Evolutionary conservation across 2,888 invertebrate genomes (phyloP), one percentile per base, ranked within the genome.

Genomic region (Diadegma fenestrale): DNA sequence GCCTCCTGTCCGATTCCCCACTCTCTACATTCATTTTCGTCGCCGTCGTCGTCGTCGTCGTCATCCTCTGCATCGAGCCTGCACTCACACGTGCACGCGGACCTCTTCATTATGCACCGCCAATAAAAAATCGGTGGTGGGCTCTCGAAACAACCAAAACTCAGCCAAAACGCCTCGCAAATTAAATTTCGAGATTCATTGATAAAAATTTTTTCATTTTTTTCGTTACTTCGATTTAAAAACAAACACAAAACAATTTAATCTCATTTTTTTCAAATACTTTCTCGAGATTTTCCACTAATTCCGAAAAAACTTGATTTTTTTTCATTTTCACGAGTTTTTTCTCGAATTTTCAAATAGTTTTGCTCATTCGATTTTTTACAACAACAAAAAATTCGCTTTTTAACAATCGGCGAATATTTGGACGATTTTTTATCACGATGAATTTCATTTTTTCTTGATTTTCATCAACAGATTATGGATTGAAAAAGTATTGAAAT

Each of bases 1-100:
- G 88, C 84, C 84, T 90, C 88, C 91, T 88, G 88, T 89, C 85
- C 75, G 88, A 86, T 85, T 87, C 88, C 89, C 89, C 89, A 87
- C 88, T 87, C 43, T 30, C 69, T 17, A 33, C n/a, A 71, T 43
- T 48, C 82, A 77, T 48, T 30, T 64, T 80, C 45, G 17, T 43
- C 43, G 63, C 71, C 48, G 48, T 69, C 72, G 51, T 66, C 82
- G 45, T 75, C 85, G 75, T 77, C 69, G 33, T 75, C 71, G 41
- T 66, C 81, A 66, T 71, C 45, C 48, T 72, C 37, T 22, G 41
- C 45, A 64, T 73, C 64, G 43, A 71, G 64, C 48, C 51, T 76
- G 81, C 73, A 75, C 54, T 75, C 80, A 64, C 80, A 64, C 73
- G 33, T 51, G 64, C 80, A 64, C 73, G 43, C 71, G 54, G 75